Evolutionary conservation across 2,888 invertebrate species (phyloP), one percentile per base, ranked within the genome.

Genomic region (Drosophila mayaguana): DNA sequence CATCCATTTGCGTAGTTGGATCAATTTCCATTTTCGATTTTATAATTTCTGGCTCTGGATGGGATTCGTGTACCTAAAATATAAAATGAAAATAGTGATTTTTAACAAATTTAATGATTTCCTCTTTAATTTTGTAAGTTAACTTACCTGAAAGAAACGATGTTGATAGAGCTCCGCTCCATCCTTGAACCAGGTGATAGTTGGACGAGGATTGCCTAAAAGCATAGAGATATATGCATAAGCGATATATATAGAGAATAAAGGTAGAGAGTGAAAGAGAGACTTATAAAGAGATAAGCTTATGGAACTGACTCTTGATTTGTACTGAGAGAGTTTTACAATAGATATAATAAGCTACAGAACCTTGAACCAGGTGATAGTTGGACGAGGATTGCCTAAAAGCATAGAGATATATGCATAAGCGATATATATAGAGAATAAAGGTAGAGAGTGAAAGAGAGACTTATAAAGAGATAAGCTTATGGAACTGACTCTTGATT

Each of bases 341-440:
- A n/a, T n/a, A n/a, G n/a, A n/a, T n/a, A n/a, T n/a, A n/a, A n/a
- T n/a, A n/a, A n/a, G n/a, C n/a, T n/a, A n/a, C n/a, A n/a, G n/a
- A n/a, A n/a, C 98, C 92, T 98, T 98, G 92, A 97, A 98, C 98
- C 98, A 98, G 22, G 98, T 98, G 72, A 98, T 97, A 76, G 97
- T 96, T 0, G 98, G 98, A 60, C 97, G 94, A 0, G 98, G 98
- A 71, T 92, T 91, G 18, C 92, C 92, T 28, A 28, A 28, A 28
- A 8, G 28, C 2, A 28, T 28, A 28, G 8, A 28, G 28, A 28
- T 7, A 28, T 28, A 28, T 28, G 28, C 2, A 8, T 28, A 28
- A 28, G 28, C 28, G 28, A 8, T 28, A 8, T 28, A 28, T 38
- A 38, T 20, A 14, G 20, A 34, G 12, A 32, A 43, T 25, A 9